Evolutionary conservation across 2,113 vertebrate genomes (phyloP), one percentile per base, ranked within the genome.

Genomic region (Serilophus lunatus): DNA sequence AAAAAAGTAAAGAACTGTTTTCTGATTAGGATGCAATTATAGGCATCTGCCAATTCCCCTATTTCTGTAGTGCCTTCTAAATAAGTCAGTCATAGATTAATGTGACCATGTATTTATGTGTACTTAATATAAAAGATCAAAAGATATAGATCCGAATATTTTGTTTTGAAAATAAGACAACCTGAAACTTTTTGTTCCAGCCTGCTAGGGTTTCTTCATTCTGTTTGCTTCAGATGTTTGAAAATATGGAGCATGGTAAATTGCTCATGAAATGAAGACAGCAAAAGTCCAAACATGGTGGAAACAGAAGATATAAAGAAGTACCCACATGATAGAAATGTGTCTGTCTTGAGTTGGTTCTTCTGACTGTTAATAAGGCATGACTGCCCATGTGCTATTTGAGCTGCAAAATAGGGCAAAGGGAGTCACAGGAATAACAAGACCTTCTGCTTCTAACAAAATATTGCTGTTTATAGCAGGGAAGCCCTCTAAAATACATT

Each of bases 31-130:
- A 91, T 29, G 50, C 28, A 68, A 33, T 49, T 78, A 59, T 2
- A 61, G 28, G 16, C 31, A 89, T 38, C 33, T 44, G 18, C 20
- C 24, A 36, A 61, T 86, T 86, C 45, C 38, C 59, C 8, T 54
- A 1, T 53, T 61, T 63, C 75, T 78, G 13, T 10, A 85, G 16
- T 23, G 31, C 47, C 40, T 91, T 71, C 47, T 72, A 69, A 69
- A 40, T 36, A 18, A 79, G 53, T 72, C 28, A 13, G 2, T 59
- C n/a, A 49, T 40, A 83, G 49, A 50, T 40, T 45, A 88, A 76
- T 56, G 42, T 77, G 84, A 61, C 23, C 14, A 1, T 0, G 0
- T 13, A 49, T 6, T 76, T 54, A 33, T 26, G 1, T 0, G 0
- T 10, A 49, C 8, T 77, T 56, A 28, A 18, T 61, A 45, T 84